Conservation (phyloP, 2,888 invertebrate species). For the Leptodirus hochenwartii region DNA sequence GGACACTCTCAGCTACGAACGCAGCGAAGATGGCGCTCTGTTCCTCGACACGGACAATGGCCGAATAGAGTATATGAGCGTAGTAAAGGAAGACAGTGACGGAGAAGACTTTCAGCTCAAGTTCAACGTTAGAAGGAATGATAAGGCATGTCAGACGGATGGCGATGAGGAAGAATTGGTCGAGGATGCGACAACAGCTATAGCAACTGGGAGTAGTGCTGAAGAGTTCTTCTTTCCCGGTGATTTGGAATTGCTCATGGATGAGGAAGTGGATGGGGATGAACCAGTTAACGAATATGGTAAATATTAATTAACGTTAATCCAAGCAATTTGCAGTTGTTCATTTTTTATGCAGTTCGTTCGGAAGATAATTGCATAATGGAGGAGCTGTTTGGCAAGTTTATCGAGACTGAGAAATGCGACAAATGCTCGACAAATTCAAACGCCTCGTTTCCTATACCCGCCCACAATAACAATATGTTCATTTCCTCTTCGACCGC, state of each 20-base stretch:
- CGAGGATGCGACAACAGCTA: background rate
- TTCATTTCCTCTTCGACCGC: slow-evolving; percentile 7
- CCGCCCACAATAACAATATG: slow-evolving; percentile 6
- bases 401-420: slow-evolving; percentile 23
- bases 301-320: slow-evolving; percentile 3
- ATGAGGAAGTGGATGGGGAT: slow-evolving; percentile 11
- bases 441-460: slow-evolving; percentile 15
- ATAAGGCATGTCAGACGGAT: slow-evolving; percentile 40
- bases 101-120: slow-evolving; percentile 37
- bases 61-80: slow-evolving; percentile 29
- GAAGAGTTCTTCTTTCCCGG: slow-evolving; percentile 20
- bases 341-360: slow-evolving; percentile 8
- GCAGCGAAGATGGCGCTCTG: slow-evolving; percentile 45
- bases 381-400: slow-evolving; percentile 20
- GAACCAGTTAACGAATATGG: slow-evolving; percentile 9
- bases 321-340: slow-evolving; percentile 12
- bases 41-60: slow-evolving; percentile 32
- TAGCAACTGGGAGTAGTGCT: slow-evolving; percentile 11
- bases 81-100: slow-evolving; percentile 18
- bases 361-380: slow-evolving; percentile 16
- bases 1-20: slow-evolving; percentile 42
- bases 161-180: slow-evolving; percentile 1
- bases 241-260: slow-evolving; percentile 15
- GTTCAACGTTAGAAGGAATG: slow-evolving; percentile 42
- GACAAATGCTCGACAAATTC: slow-evolving; percentile 25